Base-by-base conservation (phyloP, 2,888 invertebrate species). In the Zonitis immaculata region DNA sequence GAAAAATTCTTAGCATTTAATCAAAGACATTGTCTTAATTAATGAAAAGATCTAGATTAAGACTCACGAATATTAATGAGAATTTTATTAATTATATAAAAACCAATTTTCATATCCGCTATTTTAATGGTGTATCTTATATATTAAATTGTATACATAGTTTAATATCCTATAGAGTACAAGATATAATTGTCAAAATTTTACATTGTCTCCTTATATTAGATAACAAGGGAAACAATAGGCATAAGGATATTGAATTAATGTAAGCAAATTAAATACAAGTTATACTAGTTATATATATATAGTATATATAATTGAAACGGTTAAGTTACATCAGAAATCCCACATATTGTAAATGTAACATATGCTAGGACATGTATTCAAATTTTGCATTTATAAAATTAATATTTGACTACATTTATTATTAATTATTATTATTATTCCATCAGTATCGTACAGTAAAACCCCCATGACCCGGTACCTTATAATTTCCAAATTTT, bases 371-470 rank as follows among this genome's bases (percentile, higher is more conserved):
- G 46, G 49, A 58, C 60, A 60, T 56, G 58, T 32, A 51, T 47
- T 51, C 51, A 49, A 50, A 51, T 56, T 60, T 60, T 58, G 56
- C 58, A 60, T 60, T 54, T 51, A 58, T 55, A 52, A 60, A 60
- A 57, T 58, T 56, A 58, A 56, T 54, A 49, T 47, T 44, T 44
- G 30, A 52, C 54, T 20, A 47, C 47, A 47, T 47, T 52, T 44
- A 46, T 42, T 42, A 30, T 16, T 16, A 18, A 44, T 50, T n/a
- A n/a, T n/a, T n/a, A n/a, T n/a, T n/a, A n/a, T n/a, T n/a, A n/a
- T n/a, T n/a, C n/a, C n/a, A n/a, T n/a, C n/a, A n/a, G n/a, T n/a
- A n/a, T n/a, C n/a, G n/a, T n/a, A n/a, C n/a, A n/a, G n/a, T n/a
- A n/a, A n/a, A n/a, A n/a, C n/a, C n/a, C n/a, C n/a, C n/a, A n/a